Conservation (phyloP, 2,113 vertebrate species). For the Zeus faber region DNA sequence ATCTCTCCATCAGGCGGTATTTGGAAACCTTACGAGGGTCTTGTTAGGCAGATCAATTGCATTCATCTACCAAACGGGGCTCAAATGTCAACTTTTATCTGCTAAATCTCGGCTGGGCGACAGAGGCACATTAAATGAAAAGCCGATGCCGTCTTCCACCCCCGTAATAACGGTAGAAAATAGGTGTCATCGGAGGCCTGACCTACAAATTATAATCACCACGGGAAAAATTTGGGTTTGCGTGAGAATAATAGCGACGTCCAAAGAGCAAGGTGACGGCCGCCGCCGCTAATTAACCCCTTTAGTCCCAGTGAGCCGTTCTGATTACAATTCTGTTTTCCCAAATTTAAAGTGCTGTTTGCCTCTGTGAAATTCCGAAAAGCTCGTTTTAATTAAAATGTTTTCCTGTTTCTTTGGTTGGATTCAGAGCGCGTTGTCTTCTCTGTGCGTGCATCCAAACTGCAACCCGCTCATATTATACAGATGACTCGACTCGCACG, state of each 20-base stretch:
- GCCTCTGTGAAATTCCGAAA: too few relatives aligned
- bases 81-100: constrained; percentile 97
- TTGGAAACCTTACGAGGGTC: constrained; percentile 97
- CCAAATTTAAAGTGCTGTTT: too few relatives aligned
- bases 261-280: constrained; percentile 63
- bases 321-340: too few relatives aligned
- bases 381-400: too few relatives aligned
- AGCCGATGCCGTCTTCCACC: constrained; percentile 75
- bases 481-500: too few relatives aligned
- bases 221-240: constrained; percentile 92
- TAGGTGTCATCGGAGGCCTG: constrained; percentile 88
- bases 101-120: constrained; percentile 82
- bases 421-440: too few relatives aligned
- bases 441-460: too few relatives aligned
- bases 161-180: constrained; percentile 83
- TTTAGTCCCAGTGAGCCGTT: too few relatives aligned
- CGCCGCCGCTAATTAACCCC: constrained; percentile 66
- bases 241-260: constrained; percentile 79
- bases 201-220: constrained; percentile 98
- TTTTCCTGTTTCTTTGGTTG: too few relatives aligned
- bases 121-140: constrained; percentile 82
- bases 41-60: constrained; percentile 95
- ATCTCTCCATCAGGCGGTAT: constrained; percentile 97
- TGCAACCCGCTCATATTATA: too few relatives aligned
- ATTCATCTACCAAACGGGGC: constrained; percentile 96